Evolutionary conservation across 2,888 invertebrate species (phyloP).

Genomic region (Pycnomerus fuliginosus): DNA sequence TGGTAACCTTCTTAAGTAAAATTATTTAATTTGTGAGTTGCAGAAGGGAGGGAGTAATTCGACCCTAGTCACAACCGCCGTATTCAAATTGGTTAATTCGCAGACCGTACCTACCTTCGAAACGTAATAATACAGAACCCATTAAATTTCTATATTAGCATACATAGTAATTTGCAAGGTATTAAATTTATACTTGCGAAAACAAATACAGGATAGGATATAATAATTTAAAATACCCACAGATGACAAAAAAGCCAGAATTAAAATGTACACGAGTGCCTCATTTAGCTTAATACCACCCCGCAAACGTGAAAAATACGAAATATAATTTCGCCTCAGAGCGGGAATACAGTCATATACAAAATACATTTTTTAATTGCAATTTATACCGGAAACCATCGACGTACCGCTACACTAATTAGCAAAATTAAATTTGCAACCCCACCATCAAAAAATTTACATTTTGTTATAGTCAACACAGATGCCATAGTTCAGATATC

Average conservation of each 20-base stretch:
- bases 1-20: slow-evolving; percentile 20
- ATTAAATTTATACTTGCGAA: slow-evolving; percentile 39
- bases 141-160: slow-evolving; percentile 50
- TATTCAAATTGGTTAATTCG: slow-evolving; percentile 48
- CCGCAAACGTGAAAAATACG: slow-evolving; percentile 4
- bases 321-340: slow-evolving; percentile 12
- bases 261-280: slow-evolving; percentile 18
- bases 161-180: slow-evolving; percentile 45
- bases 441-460: too few relatives aligned
- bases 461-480: too few relatives aligned
- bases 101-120: slow-evolving; percentile 45
- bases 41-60: slow-evolving; percentile 31
- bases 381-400: too few relatives aligned
- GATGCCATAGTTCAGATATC: too few relatives aligned
- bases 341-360: too few relatives aligned
- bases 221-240: slow-evolving; percentile 19
- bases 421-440: too few relatives aligned
- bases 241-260: slow-evolving; percentile 11
- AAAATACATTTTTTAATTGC: too few relatives aligned
- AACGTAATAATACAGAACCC: slow-evolving; percentile 48
- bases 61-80: slow-evolving; percentile 42
- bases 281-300: slow-evolving; percentile 15
- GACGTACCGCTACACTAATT: too few relatives aligned
- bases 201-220: slow-evolving; percentile 33
- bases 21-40: slow-evolving; percentile 24